A percentile compares a stretch with the other conserved stretches of the same genome.
Evolutionary conservation across 2,113 vertebrate genomes (phyloP).

Genomic region (Clupea harengus): DNA sequence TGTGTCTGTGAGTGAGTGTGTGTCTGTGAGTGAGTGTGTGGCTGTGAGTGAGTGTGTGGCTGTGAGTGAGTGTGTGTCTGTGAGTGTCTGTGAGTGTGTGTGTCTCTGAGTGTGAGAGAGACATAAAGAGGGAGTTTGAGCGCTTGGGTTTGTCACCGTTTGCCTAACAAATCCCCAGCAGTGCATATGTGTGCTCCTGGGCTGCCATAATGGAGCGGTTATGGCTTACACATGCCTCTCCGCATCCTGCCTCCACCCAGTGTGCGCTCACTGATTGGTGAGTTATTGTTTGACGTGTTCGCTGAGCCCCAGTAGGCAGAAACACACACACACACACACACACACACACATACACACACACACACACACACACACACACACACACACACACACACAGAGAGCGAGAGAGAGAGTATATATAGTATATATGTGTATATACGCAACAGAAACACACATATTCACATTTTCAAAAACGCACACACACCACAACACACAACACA

Average conservation of each 20-base stretch:
- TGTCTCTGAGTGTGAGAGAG: not conserved
- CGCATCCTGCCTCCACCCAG: not conserved
- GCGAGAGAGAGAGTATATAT: too few species aligned
- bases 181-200: not conserved
- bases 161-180: not conserved
- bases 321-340: not conserved
- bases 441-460: too few species aligned
- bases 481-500: too few species aligned
- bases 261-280: constrained; percentile 21
- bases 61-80: too few species aligned
- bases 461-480: too few species aligned
- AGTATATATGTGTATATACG: too few species aligned
- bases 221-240: not conserved
- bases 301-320: not conserved
- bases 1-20: too few species aligned
- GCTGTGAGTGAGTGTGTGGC: too few species aligned
- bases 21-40: too few species aligned
- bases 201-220: not conserved
- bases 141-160: not conserved
- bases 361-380: not conserved
- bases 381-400: too few species aligned
- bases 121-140: not conserved
- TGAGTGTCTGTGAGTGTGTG: too few species aligned
- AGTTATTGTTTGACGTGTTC: constrained; percentile 15
- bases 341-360: not conserved